Conservation (phyloP, 2,113 vertebrate genomes). For the Microcebus jonahi region DNA sequence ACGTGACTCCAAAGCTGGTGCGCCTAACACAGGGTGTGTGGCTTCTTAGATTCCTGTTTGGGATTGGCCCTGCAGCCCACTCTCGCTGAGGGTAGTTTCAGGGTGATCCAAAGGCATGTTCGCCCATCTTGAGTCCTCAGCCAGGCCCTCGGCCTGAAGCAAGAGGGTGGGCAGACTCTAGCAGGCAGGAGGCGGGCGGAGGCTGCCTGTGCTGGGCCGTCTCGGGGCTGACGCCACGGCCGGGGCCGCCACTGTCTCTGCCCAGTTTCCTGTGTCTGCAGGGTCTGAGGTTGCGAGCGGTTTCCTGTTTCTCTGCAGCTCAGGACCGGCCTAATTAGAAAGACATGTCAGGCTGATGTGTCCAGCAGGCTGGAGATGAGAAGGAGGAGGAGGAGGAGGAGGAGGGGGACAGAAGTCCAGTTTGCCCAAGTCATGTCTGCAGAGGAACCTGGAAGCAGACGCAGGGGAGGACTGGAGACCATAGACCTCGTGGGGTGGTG, state of each 20-base stretch:
- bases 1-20: too few species aligned
- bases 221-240: slow-evolving; percentile 79
- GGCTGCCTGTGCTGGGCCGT: slow-evolving; percentile 63
- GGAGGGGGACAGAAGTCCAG: slow-evolving; percentile 58
- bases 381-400: not conserved
- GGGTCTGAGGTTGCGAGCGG: slow-evolving; percentile 86
- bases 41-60: not conserved
- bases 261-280: slow-evolving; percentile 88
- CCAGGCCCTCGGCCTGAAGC: not conserved
- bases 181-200: slow-evolving; percentile 13
- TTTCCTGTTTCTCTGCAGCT: slow-evolving; percentile 87
- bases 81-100: not conserved
- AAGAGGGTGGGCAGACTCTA: not conserved
- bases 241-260: slow-evolving; percentile 83
- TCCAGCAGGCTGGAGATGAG: slow-evolving; percentile 79
- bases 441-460: not conserved
- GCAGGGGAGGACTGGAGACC: not conserved
- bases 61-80: not conserved
- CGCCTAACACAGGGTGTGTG: too few species aligned
- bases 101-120: not conserved
- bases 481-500: fast-evolving
- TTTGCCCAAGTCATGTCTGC: slow-evolving; percentile 25
- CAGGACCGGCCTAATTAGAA: slow-evolving; percentile 87
- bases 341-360: slow-evolving; percentile 84
- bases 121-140: not conserved